These are phyloP conservation scores for Stenotaenia linearis DNA, from an alignment of 2,888 invertebrate species.

Conservation along the genomic window DNA sequence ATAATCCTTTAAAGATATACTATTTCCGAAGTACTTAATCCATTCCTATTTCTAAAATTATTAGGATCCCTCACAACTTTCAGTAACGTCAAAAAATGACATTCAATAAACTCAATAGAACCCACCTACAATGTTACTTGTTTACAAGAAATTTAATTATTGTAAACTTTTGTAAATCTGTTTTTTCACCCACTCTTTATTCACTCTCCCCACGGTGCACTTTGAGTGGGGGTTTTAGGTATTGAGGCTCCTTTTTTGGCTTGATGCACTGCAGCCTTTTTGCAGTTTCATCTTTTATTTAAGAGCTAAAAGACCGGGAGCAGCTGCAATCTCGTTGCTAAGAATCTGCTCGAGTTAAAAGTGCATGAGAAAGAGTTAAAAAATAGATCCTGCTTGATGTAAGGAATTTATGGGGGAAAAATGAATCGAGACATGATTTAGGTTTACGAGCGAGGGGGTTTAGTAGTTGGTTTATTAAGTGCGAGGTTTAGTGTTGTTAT, in stretches of 20 bases:
- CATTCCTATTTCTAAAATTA: too few relatives aligned
- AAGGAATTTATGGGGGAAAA: not conserved
- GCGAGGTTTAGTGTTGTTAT: not conserved
- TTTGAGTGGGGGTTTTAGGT: not conserved
- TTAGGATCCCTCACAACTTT: too few relatives aligned
- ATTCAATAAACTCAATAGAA: too few relatives aligned
- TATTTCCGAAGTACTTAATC: too few relatives aligned
- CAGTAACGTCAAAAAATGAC: too few relatives aligned
- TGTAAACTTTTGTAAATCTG: too few relatives aligned
- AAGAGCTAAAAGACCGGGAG: not conserved
- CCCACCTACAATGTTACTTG: too few relatives aligned
- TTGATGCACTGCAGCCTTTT: constrained; percentile 1
- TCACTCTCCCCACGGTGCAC: not conserved
- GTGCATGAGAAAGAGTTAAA: not conserved
- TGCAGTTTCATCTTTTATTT: constrained; percentile 11
- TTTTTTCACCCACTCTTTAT: too few relatives aligned
- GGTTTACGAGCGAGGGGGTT: not conserved
- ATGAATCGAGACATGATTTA: not conserved
- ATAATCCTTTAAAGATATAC: too few relatives aligned
- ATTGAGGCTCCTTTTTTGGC: not conserved
- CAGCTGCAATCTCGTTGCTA: not conserved
- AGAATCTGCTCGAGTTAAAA: not conserved
- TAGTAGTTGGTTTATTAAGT: not conserved
- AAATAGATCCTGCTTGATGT: not conserved
- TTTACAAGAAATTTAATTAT: too few relatives aligned